Evolutionary conservation across 2,888 invertebrate species (phyloP).

Genomic region (Proisotoma minuta): DNA sequence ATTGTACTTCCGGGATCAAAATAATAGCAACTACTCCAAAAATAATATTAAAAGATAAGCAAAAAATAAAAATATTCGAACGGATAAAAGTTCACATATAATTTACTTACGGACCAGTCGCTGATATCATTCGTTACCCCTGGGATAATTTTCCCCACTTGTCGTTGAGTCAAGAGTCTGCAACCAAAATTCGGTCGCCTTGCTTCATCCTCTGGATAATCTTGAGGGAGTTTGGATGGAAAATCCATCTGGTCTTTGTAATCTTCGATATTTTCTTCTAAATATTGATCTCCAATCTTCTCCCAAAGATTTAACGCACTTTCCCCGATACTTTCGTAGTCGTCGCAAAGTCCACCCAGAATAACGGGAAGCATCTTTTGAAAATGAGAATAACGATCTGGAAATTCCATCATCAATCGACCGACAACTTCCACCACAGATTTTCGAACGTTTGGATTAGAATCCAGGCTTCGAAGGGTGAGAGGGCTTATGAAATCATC

Average conservation of each 20-base stretch:
- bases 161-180: conserved; percentile 68
- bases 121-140: conserved; percentile 67
- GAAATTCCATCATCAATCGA: conserved; percentile 68
- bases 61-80: not conserved
- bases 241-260: conserved; percentile 78
- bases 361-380: conserved; percentile 77
- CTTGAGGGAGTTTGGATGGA: conserved; percentile 60
- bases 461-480: conserved; percentile 82
- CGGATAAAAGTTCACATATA: not conserved
- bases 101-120: conserved; percentile 62
- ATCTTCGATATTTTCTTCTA: conserved; percentile 80
- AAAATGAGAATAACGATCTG: conserved; percentile 85
- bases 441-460: conserved; percentile 67
- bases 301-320: conserved; percentile 65
- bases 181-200: conserved; percentile 83
- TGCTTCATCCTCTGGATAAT: conserved; percentile 70
- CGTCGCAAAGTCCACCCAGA: conserved; percentile 76
- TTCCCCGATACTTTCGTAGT: conserved; percentile 65
- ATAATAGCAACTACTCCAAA: too few species aligned
- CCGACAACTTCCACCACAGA: conserved; percentile 74
- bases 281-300: conserved; percentile 69
- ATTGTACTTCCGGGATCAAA: too few species aligned
- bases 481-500: conserved; percentile 69
- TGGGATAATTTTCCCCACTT: conserved; percentile 68
- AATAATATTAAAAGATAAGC: not conserved